Conservation (phyloP, 2,113 vertebrate genomes). For the Corvus hawaiiensis region DNA sequence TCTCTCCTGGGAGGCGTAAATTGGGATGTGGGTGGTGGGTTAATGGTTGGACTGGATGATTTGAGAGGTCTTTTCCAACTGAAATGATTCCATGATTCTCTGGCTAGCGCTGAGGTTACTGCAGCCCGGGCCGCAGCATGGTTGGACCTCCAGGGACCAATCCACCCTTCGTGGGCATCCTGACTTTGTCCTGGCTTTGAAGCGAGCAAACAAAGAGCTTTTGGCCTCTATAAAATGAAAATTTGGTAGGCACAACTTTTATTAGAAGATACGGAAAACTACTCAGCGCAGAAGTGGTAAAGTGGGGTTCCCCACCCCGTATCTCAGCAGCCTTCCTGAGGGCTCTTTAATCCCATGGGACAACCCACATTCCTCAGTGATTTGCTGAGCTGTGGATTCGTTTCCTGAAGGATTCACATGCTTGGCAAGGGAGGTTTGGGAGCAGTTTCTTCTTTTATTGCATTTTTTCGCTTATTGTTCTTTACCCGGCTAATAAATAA, state of each 20-base stretch:
- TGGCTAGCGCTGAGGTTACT: neutral
- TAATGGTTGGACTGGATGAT: too few relatives aligned
- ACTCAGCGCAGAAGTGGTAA: neutral
- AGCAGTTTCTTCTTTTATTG: conserved; percentile 20
- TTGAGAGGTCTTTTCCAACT: neutral
- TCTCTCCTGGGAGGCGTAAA: neutral
- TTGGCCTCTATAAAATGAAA: neutral
- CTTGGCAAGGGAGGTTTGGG: neutral
- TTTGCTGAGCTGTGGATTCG: neutral
- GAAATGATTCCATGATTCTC: neutral
- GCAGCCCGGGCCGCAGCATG: neutral
- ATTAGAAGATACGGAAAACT: neutral
- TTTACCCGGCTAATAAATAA: neutral
- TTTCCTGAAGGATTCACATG: neutral
- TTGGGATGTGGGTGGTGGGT: too few relatives aligned
- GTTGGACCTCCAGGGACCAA: neutral
- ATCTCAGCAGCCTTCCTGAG: neutral
- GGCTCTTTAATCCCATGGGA: neutral
- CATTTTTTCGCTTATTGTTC: conserved; percentile 17
- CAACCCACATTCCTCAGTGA: neutral
- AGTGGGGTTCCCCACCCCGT: accelerated
- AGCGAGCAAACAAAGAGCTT: neutral
- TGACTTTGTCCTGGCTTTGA: neutral
- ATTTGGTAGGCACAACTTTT: neutral
- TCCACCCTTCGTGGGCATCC: neutral